phyloP scores from a whole-genome alignment of 2,888 invertebrate species.

The Petrophora chlorosata region DNA sequence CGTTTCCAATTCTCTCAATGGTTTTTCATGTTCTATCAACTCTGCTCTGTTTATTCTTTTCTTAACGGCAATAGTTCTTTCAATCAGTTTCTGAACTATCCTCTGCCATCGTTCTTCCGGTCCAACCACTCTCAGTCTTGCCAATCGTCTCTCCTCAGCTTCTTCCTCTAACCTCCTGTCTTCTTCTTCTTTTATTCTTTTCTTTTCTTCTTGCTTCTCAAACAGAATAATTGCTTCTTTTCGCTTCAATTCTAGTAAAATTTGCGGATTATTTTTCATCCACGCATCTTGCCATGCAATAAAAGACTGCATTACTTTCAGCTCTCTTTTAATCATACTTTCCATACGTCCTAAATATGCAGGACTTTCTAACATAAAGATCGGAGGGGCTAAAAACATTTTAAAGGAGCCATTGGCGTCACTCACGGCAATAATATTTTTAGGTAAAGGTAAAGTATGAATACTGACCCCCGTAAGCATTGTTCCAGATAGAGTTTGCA shows the following conservation, averaged over 20 bases:
- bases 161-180: slow-evolving; percentile 77
- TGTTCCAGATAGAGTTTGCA: slow-evolving; percentile 86
- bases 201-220: slow-evolving; percentile 72
- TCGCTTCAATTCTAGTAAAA: slow-evolving; percentile 65
- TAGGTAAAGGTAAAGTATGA: slow-evolving; percentile 81
- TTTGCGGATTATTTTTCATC: slow-evolving; percentile 69
- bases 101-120: slow-evolving; percentile 84
- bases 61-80: slow-evolving; percentile 85
- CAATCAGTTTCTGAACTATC: slow-evolving; percentile 86
- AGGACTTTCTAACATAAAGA: slow-evolving; percentile 74
- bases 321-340: slow-evolving; percentile 78
- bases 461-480: slow-evolving; percentile 86
- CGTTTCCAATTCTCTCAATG: slow-evolving; percentile 82
- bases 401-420: slow-evolving; percentile 88
- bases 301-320: slow-evolving; percentile 78
- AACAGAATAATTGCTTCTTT: slow-evolving; percentile 71
- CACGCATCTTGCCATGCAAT: slow-evolving; percentile 85
- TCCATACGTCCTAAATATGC: slow-evolving; percentile 69
- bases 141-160: slow-evolving; percentile 74
- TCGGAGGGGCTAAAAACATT: slow-evolving; percentile 84
- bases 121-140: slow-evolving; percentile 65
- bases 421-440: slow-evolving; percentile 86
- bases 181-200: slow-evolving; percentile 63
- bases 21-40: slow-evolving; percentile 84
- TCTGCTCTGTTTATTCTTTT: slow-evolving; percentile 85